These are phyloP conservation scores for Diabrotica balteata DNA, from an alignment of 2,888 invertebrate genomes.

Conservation along the genomic window DNA sequence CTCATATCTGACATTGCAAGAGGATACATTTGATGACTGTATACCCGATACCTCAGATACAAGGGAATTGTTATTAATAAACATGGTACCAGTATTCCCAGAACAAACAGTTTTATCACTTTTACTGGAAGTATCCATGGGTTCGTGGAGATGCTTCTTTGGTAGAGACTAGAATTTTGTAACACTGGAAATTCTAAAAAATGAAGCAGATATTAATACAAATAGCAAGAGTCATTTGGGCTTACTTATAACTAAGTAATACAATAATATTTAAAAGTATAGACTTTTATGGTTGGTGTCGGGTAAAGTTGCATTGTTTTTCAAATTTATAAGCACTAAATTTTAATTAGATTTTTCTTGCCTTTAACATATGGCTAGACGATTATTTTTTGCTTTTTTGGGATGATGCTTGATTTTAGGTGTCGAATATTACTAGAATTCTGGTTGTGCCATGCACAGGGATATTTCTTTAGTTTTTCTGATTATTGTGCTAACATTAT, in stretches of 20 bases:
- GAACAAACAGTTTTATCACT: slow-evolving; percentile 67
- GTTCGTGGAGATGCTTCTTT: slow-evolving; percentile 38
- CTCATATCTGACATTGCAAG: slow-evolving; percentile 79
- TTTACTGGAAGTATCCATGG: slow-evolving; percentile 64
- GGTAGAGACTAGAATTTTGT: slow-evolving; percentile 41
- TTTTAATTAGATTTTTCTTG: too few relatives aligned
- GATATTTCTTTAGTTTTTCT: too few relatives aligned
- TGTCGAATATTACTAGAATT: too few relatives aligned
- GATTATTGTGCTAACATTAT: too few relatives aligned
- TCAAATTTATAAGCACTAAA: too few relatives aligned
- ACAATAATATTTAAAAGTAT: not conserved
- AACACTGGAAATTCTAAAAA: slow-evolving; percentile 48
- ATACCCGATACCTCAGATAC: slow-evolving; percentile 75
- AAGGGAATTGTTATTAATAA: slow-evolving; percentile 72
- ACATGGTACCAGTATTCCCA: slow-evolving; percentile 73
- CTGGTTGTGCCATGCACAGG: too few relatives aligned
- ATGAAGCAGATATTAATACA: not conserved
- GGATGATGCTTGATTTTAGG: too few relatives aligned
- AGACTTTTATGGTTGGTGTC: too few relatives aligned
- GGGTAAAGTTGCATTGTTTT: too few relatives aligned
- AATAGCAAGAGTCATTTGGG: not conserved
- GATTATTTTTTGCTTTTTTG: too few relatives aligned
- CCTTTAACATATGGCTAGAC: too few relatives aligned
- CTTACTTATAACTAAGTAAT: not conserved
- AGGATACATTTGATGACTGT: slow-evolving; percentile 74